phyloP scores from a whole-genome alignment of 2,113 vertebrate species.

The Brachyhypopomus occidentalis region DNA sequence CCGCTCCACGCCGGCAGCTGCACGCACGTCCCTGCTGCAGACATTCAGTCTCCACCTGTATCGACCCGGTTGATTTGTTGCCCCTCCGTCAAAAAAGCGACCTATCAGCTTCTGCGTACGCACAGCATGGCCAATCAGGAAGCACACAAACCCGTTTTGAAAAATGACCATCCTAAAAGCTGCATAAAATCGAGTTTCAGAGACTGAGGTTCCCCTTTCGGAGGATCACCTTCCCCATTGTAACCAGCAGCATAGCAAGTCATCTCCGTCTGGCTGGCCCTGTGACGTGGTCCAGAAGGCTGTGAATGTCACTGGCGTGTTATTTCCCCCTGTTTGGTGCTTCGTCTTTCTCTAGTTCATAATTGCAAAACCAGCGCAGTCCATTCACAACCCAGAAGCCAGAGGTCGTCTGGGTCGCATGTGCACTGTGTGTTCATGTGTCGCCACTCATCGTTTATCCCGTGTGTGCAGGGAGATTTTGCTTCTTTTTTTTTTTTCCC shows the following conservation, averaged over 20 bases:
- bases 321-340: not conserved
- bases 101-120: not conserved
- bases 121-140: too few relatives aligned
- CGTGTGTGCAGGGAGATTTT: not conserved
- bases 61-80: not conserved
- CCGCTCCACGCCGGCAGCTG: not conserved
- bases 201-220: not conserved
- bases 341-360: not conserved
- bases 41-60: not conserved
- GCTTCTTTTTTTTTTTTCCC: conserved; percentile 35
- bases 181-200: too few relatives aligned
- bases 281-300: not conserved
- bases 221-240: not conserved
- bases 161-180: not conserved
- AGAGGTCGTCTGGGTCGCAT: not conserved
- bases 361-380: conserved; percentile 13
- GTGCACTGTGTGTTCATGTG: not conserved
- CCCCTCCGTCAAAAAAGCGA: not conserved
- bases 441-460: conserved; percentile 16
- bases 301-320: not conserved
- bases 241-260: conserved; percentile 2
- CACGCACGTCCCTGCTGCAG: not conserved
- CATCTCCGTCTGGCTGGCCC: conserved; percentile 13
- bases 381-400: conserved; percentile 20
- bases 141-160: too few relatives aligned